phyloP scores from a whole-genome alignment of 2,113 vertebrate species.

The Alouatta palliata region DNA sequence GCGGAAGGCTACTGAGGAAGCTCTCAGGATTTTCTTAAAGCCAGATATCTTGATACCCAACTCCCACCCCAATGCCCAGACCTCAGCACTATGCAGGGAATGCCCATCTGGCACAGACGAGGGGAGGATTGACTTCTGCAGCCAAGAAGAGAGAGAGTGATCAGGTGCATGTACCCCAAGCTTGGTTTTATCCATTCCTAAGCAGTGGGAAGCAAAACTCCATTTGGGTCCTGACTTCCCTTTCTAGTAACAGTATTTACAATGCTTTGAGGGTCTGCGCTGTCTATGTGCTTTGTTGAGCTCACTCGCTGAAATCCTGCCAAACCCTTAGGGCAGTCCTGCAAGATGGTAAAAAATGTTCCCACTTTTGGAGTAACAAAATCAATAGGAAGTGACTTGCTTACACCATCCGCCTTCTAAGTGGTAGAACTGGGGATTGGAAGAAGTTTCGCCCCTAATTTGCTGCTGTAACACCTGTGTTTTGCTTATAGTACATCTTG shows the following conservation, averaged over 20 bases:
- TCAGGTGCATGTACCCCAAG: rapidly evolving
- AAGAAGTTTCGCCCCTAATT: rapidly evolving
- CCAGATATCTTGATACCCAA: neutral
- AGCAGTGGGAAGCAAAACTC: neutral
- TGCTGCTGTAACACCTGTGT: rapidly evolving
- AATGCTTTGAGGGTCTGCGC: rapidly evolving
- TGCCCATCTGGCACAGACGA: neutral
- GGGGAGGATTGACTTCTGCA: rapidly evolving
- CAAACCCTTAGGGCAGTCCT: neutral
- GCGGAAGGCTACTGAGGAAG: neutral
- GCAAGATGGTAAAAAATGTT: too few species aligned
- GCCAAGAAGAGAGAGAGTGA: rapidly evolving
- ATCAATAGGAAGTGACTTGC: neutral
- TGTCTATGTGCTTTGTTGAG: neutral
- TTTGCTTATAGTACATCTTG: neutral
- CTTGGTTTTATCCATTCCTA: neutral
- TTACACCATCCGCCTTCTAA: neutral
- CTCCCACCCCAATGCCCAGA: neutral
- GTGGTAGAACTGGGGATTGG: neutral
- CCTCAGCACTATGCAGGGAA: neutral
- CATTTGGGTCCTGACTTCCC: neutral
- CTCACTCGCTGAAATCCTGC: neutral
- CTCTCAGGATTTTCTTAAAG: neutral
- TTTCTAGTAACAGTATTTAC: neutral
- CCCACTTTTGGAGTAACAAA: neutral